A percentile compares a stretch with the other conserved stretches of the same genome.
These are phyloP conservation scores for Hirtodrosophila alboralis DNA, from an alignment of 2,888 invertebrate genomes.

Conservation along the genomic window DNA sequence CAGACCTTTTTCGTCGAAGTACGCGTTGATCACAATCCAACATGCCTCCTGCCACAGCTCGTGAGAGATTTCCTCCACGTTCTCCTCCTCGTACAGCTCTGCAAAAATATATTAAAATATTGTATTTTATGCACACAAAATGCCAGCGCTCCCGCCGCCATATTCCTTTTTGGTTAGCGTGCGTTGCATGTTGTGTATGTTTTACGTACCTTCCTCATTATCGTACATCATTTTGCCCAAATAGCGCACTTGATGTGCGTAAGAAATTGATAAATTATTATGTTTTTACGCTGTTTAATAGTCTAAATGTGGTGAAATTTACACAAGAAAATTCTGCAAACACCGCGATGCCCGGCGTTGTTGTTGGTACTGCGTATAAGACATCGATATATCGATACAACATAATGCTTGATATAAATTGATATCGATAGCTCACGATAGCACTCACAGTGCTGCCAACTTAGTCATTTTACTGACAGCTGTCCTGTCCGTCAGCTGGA, in stretches of 20 bases:
- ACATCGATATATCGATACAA: conserved; percentile 1
- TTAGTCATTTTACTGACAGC: too few relatives aligned
- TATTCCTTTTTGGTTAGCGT: conserved; percentile 53
- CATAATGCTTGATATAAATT: too few relatives aligned
- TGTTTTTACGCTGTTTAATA: neutral
- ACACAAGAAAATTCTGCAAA: conserved; percentile 20
- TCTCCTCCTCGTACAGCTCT: conserved; percentile 91
- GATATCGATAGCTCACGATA: neutral
- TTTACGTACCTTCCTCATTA: conserved; percentile 82
- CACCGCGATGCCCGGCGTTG: conserved; percentile 49
- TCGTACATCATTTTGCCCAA: conserved; percentile 81
- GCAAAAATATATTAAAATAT: conserved; percentile 7
- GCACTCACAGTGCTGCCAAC: too few relatives aligned
- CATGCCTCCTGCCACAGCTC: conserved; percentile 99
- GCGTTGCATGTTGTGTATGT: conserved; percentile 17
- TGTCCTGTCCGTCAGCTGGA: too few relatives aligned
- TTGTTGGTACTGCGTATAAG: conserved; percentile 24
- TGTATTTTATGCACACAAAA: conserved; percentile 1
- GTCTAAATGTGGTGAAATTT: conserved; percentile 27
- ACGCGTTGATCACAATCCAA: conserved; percentile 99
- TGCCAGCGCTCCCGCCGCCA: conserved; percentile 57
- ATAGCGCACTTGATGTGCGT: conserved; percentile 38
- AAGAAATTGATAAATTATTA: neutral
- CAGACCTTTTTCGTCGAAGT: conserved; percentile 99
- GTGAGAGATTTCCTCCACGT: conserved; percentile 97